Base-by-base conservation (phyloP, 1,140 invertebrate genomes). In the Agrilus planipennis region DNA sequence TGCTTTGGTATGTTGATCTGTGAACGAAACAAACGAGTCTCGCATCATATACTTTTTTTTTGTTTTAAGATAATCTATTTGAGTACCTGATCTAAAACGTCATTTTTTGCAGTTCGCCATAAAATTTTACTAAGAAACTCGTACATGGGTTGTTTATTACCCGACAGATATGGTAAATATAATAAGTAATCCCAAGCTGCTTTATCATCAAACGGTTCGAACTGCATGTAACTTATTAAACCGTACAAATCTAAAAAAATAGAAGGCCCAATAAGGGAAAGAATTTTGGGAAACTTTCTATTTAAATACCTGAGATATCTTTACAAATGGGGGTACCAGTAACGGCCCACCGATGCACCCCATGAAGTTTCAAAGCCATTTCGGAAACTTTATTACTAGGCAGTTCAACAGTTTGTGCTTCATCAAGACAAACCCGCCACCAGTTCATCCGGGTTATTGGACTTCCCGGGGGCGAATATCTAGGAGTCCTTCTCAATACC, bases 351-450 rank as follows among this genome's bases (percentile, higher is more conserved):
- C 76, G 67, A 61, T 82, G 73, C 5, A 72, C 51, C 4, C 75
- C 72, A 14, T 54, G 53, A 16, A 84, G 52, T 47, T 68, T 57
- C 12, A 65, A 53, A 1, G 77, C 79, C 77, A 88, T 81, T 47
- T 70, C 62, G 2, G 78, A 71, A 0, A 70, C 62, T 48, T 67
- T 62, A 20, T 67, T 68, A 2, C 70, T 65, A 1, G 69, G 64
- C 44, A 67, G 67, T 58, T 86, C 84, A 1, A 86, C 81, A 71
- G 84, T 84, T 64, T 89, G 84, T 25, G 82, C 84, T 67, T 89
- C 84, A 65, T 89, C 84, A 10, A 88, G 61, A 56, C 80, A 84
- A 17, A 86, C 64, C 27, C 84, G 67, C 82, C 81, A 87, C 79
- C 80, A 89, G 34, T 77, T 59, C 0, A 88, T 66, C 52, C 71